phyloP scores from a whole-genome alignment of 1,140 invertebrate species.

The Cydia splendana region DNA sequence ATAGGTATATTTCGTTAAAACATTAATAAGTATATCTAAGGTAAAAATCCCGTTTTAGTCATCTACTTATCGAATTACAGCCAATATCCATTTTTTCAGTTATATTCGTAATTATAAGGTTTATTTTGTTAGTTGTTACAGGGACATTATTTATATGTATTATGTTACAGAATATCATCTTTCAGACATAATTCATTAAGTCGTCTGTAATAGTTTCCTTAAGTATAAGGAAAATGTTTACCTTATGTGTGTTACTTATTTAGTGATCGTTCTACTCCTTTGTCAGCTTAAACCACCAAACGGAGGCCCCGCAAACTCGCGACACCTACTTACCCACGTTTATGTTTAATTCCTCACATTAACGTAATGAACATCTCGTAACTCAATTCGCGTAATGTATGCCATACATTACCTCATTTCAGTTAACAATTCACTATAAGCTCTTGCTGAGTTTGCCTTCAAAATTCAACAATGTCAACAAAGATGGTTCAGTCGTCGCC shows the following conservation, averaged over 20 bases:
- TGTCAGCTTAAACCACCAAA: neutral
- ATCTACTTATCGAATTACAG: too few species aligned
- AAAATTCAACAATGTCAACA: slow-evolving; percentile 65
- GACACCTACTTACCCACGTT: slow-evolving; percentile 39
- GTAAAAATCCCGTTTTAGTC: too few species aligned
- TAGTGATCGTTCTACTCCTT: neutral
- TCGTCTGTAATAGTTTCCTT: neutral
- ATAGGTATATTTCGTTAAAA: too few species aligned
- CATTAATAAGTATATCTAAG: too few species aligned
- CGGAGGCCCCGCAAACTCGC: neutral
- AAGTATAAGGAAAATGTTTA: neutral
- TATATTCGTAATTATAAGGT: too few species aligned
- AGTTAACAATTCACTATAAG: slow-evolving; percentile 63
- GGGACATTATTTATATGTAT: neutral
- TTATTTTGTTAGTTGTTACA: too few species aligned
- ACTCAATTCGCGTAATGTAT: slow-evolving; percentile 76
- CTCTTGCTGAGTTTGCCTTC: slow-evolving; percentile 56
- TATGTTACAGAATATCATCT: neutral
- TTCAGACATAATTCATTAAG: neutral
- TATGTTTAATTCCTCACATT: slow-evolving; percentile 69
- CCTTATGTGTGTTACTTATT: neutral
- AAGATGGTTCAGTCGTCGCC: slow-evolving; percentile 51
- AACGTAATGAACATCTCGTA: slow-evolving; percentile 69
- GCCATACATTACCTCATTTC: slow-evolving; percentile 70
- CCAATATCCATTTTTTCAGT: too few species aligned